Evolutionary conservation across 2,113 vertebrate genomes (phyloP).

Genomic region (Esox niger): DNA sequence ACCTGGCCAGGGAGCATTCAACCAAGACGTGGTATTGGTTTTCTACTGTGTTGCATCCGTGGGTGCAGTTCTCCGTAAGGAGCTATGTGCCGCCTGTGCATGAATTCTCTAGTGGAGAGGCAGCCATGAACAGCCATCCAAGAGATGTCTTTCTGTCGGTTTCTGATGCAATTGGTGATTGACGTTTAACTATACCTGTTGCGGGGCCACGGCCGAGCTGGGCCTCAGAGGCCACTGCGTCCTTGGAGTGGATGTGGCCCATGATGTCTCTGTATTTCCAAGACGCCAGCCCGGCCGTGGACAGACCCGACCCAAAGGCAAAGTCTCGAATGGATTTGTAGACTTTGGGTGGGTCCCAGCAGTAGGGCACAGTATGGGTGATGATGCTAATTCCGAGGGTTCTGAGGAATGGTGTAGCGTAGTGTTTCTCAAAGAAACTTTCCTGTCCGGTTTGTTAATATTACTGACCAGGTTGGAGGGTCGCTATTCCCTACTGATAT

Average conservation of each 20-base stretch:
- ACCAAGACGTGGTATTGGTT: background rate
- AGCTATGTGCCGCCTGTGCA: background rate
- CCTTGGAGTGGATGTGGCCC: background rate
- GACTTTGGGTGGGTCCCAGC: background rate
- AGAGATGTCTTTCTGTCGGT: background rate
- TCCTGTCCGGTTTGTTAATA: background rate
- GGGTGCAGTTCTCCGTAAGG: too few species aligned
- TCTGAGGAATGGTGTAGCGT: background rate
- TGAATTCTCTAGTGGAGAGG: background rate
- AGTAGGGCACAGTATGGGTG: background rate
- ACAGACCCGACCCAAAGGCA: background rate
- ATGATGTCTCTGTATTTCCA: conserved; percentile 6
- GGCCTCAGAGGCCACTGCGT: background rate
- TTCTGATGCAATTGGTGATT: background rate
- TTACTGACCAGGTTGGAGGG: background rate
- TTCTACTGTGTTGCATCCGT: too few species aligned
- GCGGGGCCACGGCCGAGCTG: background rate
- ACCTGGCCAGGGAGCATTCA: background rate
- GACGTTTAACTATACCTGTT: background rate
- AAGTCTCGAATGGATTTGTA: background rate
- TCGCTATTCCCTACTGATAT: background rate
- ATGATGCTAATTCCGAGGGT: background rate
- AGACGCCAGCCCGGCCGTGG: background rate
- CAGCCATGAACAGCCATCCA: conserved; percentile 2
- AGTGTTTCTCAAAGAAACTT: background rate